Percentiles rank a stretch among this genome's conserved stretches.
Conservation (phyloP, 2,797 vertebrate species). For the Botia kubotai region DNA sequence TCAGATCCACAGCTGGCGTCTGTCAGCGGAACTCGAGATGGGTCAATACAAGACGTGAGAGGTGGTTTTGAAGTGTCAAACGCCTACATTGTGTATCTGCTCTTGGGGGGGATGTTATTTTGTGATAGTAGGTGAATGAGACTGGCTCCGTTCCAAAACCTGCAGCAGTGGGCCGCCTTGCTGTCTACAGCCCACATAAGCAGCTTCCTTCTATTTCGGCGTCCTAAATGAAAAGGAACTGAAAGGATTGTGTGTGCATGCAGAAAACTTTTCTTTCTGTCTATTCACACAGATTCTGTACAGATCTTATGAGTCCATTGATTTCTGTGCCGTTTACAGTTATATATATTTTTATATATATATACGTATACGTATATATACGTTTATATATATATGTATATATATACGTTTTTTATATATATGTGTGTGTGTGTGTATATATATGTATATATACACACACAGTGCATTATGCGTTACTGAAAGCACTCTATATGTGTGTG, state of each 20-base stretch:
- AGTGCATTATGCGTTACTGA: no score
- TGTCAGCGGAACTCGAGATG: slow-evolving; percentile 15
- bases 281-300: background rate
- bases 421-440: no score
- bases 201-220: background rate
- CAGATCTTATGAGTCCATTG: no score
- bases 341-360: no score
- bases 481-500: no score
- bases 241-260: background rate
- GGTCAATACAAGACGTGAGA: slow-evolving; percentile 28
- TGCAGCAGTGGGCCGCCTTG: background rate
- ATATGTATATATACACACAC: no score
- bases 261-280: background rate
- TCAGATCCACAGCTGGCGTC: slow-evolving; percentile 15
- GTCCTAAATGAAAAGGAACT: background rate
- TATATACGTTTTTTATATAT: no score
- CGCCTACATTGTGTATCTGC: background rate
- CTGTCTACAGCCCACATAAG: background rate
- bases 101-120: slow-evolving; percentile 9
- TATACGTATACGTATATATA: no score
- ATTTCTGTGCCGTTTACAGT: no score
- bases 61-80: slow-evolving; percentile 13
- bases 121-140: slow-evolving; percentile 30
- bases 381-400: no score
- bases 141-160: background rate